Conservation (phyloP, 2,888 invertebrate species). For the Drosophila picticornis region DNA sequence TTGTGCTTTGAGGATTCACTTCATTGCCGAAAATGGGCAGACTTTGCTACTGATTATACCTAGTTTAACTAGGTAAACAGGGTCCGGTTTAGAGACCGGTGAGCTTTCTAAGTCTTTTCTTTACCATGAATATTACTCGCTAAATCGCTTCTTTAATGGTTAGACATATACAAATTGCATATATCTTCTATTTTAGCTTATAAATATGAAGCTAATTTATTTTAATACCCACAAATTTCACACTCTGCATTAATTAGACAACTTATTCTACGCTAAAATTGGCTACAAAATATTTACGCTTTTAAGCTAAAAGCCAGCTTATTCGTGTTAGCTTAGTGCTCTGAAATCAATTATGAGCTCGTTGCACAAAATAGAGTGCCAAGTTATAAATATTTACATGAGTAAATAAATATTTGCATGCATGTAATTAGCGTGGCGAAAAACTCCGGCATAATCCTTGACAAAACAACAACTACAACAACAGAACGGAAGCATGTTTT, state of each 20-base stretch:
- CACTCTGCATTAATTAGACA: neutral
- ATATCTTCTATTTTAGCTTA: neutral
- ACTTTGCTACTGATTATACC: neutral
- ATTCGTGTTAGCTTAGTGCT: neutral
- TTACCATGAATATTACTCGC: no score
- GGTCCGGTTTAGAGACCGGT: neutral
- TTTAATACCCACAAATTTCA: neutral
- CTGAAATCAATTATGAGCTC: conserved; percentile 28
- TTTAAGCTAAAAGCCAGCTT: neutral
- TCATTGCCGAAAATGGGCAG: neutral
- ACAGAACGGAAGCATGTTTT: conserved; percentile 15
- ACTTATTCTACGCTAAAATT: neutral
- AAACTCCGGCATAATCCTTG: conserved; percentile 51
- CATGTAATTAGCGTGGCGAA: conserved; percentile 63
- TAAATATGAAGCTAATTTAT: neutral
- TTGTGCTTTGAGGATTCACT: neutral
- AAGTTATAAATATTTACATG: conserved; percentile 27
- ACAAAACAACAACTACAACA: conserved; percentile 36
- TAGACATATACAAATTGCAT: no score
- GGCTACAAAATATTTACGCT: neutral
- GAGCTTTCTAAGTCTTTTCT: neutral
- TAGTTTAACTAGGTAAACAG: neutral
- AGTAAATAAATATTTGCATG: conserved; percentile 62
- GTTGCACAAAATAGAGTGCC: neutral
- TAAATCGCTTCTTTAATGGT: no score